phyloP scores from a whole-genome alignment of 2,888 invertebrate species.

The Exephanes ischioxanthus region DNA sequence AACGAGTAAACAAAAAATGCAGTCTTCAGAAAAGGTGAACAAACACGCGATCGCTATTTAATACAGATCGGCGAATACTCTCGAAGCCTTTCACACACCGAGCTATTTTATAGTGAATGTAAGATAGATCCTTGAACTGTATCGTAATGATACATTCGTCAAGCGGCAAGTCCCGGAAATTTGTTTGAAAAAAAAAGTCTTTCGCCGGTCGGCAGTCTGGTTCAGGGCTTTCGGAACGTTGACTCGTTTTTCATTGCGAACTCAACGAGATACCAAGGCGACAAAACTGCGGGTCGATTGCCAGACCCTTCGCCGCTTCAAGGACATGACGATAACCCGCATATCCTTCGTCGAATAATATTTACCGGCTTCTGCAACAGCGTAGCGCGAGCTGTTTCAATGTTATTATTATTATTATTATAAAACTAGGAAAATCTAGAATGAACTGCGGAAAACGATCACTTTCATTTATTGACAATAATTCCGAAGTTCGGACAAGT shows the following conservation, averaged over 20 bases:
- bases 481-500: neutral
- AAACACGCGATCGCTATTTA: slow-evolving; percentile 48
- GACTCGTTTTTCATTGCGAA: slow-evolving; percentile 10
- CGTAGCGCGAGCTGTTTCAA: neutral
- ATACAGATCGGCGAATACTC: slow-evolving; percentile 21
- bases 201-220: neutral
- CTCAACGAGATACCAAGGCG: slow-evolving; percentile 5
- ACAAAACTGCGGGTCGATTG: slow-evolving; percentile 47
- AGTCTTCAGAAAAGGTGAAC: slow-evolving; percentile 13
- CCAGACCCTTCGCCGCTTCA: slow-evolving; percentile 41
- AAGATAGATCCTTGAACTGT: neutral
- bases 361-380: neutral
- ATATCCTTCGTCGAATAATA: slow-evolving; percentile 54
- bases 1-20: slow-evolving; percentile 15
- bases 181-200: neutral
- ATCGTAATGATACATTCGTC: neutral
- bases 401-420: neutral
- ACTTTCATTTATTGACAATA: neutral
- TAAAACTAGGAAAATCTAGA: neutral
- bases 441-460: neutral
- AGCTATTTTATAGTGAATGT: neutral
- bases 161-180: neutral
- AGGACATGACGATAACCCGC: slow-evolving; percentile 53
- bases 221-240: slow-evolving; percentile 45
- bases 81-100: neutral